These are phyloP conservation scores for Benitochromis conjunctus DNA, from an alignment of 2,113 vertebrate species.

Conservation along the genomic window DNA sequence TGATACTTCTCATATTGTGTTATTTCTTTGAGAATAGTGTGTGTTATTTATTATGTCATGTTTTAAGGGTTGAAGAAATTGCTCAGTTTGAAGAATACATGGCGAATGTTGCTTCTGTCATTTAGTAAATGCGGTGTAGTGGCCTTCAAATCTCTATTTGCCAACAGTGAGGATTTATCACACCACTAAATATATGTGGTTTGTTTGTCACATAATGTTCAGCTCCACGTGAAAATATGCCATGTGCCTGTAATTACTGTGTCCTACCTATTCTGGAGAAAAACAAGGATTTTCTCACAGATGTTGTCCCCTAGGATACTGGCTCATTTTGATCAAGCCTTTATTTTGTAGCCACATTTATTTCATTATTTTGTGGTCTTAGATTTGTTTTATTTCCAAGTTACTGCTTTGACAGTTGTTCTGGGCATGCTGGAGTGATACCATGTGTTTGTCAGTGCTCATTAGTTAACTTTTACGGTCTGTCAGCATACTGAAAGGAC, in stretches of 20 bases:
- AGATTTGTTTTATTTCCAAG: not conserved
- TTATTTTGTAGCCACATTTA: not conserved
- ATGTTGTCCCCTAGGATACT: slow-evolving; percentile 32
- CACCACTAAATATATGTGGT: not conserved
- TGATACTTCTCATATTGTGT: not conserved
- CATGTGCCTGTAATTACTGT: slow-evolving; percentile 31
- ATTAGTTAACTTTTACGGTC: not conserved
- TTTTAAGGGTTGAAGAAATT: not conserved
- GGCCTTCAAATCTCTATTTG: not conserved
- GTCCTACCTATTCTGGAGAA: not conserved
- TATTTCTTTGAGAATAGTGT: not conserved
- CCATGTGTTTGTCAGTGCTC: not conserved
- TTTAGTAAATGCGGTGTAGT: not conserved
- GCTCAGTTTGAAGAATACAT: not conserved
- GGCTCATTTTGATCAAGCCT: slow-evolving; percentile 31
- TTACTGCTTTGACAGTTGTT: not conserved
- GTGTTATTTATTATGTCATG: not conserved
- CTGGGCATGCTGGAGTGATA: not conserved
- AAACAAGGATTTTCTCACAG: slow-evolving; percentile 24
- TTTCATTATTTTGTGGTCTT: slow-evolving; percentile 12
- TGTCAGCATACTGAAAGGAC: not conserved
- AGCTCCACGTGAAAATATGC: slow-evolving; percentile 14
- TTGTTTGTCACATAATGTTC: slow-evolving; percentile 38
- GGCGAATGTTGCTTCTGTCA: not conserved
- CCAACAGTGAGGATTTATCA: slow-evolving; percentile 1